phyloP scores from a whole-genome alignment of 2,797 vertebrate genomes.

The Kryptopterus vitreolus region DNA sequence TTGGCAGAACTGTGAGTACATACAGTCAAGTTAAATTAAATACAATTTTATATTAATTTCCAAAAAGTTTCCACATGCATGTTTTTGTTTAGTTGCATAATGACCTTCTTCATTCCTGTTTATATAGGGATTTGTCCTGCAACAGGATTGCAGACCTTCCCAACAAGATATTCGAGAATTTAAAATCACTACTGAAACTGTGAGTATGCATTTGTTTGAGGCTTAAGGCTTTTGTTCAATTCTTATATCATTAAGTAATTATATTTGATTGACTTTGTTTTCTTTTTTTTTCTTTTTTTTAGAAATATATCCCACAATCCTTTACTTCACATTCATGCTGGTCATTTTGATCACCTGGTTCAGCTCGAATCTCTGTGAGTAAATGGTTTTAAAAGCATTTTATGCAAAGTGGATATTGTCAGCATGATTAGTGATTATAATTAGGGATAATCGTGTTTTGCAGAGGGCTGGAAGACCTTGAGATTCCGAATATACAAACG shows the following conservation, averaged over 20 bases:
- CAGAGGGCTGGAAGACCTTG: slow-evolving; percentile 78
- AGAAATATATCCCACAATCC: slow-evolving; percentile 84
- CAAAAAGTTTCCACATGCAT: neutral
- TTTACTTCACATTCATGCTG: slow-evolving; percentile 68
- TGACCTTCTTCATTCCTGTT: slow-evolving; percentile 42
- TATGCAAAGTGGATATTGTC: neutral
- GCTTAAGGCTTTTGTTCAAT: neutral
- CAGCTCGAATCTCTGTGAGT: slow-evolving; percentile 83
- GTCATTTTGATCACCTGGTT: slow-evolving; percentile 72
- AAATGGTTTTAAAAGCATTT: slow-evolving; percentile 4
- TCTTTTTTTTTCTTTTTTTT: slow-evolving; percentile 41
- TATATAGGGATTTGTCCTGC: slow-evolving; percentile 73
- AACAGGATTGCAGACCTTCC: slow-evolving; percentile 75
- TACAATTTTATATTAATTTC: neutral
- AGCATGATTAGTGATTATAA: neutral
- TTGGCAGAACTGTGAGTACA: slow-evolving; percentile 75
- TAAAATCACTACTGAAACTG: slow-evolving; percentile 48
- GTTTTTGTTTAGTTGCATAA: slow-evolving; percentile 6
- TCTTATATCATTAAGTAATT: neutral
- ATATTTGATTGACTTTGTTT: neutral
- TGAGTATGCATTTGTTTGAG: slow-evolving; percentile 25
- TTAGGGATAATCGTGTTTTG: slow-evolving; percentile 28
- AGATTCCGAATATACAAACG: slow-evolving; percentile 76
- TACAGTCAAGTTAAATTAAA: neutral
- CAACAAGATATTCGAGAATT: slow-evolving; percentile 70